Conservation (phyloP, 2,797 vertebrate genomes). For the Scleropages formosus region DNA sequence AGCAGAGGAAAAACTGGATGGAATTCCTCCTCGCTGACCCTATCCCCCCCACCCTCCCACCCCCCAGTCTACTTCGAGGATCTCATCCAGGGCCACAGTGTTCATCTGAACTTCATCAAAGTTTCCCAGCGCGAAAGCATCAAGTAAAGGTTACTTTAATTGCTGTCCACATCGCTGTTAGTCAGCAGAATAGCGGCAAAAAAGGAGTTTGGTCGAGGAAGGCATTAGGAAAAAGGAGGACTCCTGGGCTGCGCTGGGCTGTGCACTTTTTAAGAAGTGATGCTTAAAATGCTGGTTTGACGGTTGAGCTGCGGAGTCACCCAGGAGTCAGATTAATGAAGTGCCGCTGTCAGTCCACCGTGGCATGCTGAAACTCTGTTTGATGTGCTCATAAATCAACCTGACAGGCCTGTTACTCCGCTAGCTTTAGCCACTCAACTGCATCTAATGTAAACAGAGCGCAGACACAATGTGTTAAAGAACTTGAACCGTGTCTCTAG, state of each 20-base stretch:
- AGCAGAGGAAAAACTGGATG: constrained; percentile 7
- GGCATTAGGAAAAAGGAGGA: constrained; percentile 41
- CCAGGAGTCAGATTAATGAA: constrained; percentile 88
- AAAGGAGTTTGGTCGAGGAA: constrained; percentile 11
- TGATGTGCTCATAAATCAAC: constrained; percentile 98
- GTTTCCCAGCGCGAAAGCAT: constrained; percentile 8
- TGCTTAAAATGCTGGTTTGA: constrained; percentile 58
- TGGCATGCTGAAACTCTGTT: constrained; percentile 86
- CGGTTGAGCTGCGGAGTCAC: constrained; percentile 66
- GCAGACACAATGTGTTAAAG: constrained; percentile 73
- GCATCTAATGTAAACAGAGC: constrained; percentile 83
- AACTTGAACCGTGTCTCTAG: constrained; percentile 71
- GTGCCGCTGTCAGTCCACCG: constrained; percentile 81
- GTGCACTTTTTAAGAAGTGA: constrained; percentile 59
- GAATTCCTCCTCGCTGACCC: background rate
- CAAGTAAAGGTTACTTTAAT: constrained; percentile 41
- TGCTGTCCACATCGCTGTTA: constrained; percentile 39
- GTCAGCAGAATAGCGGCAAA: constrained; percentile 14
- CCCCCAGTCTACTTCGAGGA: background rate
- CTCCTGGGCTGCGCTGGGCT: constrained; percentile 53
- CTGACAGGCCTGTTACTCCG: constrained; percentile 85
- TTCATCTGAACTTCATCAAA: constrained; percentile 5
- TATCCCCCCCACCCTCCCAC: background rate
- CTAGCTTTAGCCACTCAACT: constrained; percentile 87
- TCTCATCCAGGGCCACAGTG: background rate